Base-by-base conservation (phyloP, 2,888 invertebrate genomes). In the Ligdia adustata region DNA sequence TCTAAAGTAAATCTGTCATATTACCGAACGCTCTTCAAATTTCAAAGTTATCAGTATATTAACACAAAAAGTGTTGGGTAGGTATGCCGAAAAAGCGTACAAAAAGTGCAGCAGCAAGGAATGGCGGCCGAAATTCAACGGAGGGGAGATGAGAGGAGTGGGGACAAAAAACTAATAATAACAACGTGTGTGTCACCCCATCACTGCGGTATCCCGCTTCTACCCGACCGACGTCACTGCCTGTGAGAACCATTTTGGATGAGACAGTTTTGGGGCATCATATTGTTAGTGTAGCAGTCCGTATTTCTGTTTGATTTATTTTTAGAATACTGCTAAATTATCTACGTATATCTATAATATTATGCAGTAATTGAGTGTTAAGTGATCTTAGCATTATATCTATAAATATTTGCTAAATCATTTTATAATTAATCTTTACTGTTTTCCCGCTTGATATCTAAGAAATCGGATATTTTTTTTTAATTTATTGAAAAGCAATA, bases 81-180 rank as follows among this genome's bases (percentile, higher is more conserved):
- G 28, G 41, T 53, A 55, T 57, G 56, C 66, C 67, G 76, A 78
- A 78, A 81, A 79, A 72, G 51, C 59, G 63, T 56, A 82, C 79
- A 88, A 88, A 87, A 82, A 82, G 66, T 72, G 66, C 64, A 73
- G 69, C 72, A 76, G 76, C 78, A 41, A 42, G 35, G 73, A 83
- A 87, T 87, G 85, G 88, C 87, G 77, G 80, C 79, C 67, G 70
- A 57, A 62, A 53, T 56, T 59, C 51, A 55, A 63, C 66, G 69
- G 66, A 71, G 76, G 78, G 79, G 74, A 60, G 69, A 67, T 69
- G 60, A 70, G 72, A 66, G 70, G 76, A 69, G 84, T 75, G 82
- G 84, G 82, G 79, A 80, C 82, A 86, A 88, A 89, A 87, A 88
- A 88, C 90, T 89, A 90, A 89, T 89, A 90, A 89, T 90, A 90